Conservation (phyloP, 2,888 invertebrate genomes). For the Lampropteryx suffumata region DNA sequence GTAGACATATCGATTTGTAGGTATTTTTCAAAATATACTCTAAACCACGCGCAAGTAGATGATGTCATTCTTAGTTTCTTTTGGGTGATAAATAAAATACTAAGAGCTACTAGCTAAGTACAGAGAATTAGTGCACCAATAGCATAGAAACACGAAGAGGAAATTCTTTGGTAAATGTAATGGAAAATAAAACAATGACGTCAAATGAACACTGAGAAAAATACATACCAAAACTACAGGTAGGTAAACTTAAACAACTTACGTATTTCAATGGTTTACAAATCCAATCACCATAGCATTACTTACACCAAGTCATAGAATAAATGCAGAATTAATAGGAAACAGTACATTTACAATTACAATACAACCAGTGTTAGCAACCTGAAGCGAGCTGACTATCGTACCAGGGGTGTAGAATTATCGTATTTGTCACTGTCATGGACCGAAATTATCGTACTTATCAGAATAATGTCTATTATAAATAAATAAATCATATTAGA, state of each 20-base stretch:
- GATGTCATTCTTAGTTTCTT: not conserved
- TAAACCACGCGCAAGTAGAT: not conserved
- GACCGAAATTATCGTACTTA: no score
- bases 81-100: not conserved
- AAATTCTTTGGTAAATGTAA: constrained; percentile 53
- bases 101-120: not conserved
- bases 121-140: not conserved
- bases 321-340: constrained; percentile 8
- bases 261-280: constrained; percentile 31
- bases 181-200: constrained; percentile 73
- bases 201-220: constrained; percentile 48
- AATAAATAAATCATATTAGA: no score
- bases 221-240: constrained; percentile 10
- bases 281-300: constrained; percentile 25
- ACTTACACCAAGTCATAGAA: constrained; percentile 23
- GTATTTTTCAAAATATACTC: constrained; percentile 1
- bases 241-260: constrained; percentile 17
- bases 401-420: no score
- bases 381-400: no score
- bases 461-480: no score
- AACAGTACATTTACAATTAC: constrained; percentile 57
- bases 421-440: no score
- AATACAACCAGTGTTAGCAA: no score
- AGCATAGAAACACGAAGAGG: constrained; percentile 11
- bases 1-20: not conserved